These are phyloP conservation scores for Clarias fuscus DNA, from an alignment of 2,797 vertebrate genomes.

Conservation along the genomic window DNA sequence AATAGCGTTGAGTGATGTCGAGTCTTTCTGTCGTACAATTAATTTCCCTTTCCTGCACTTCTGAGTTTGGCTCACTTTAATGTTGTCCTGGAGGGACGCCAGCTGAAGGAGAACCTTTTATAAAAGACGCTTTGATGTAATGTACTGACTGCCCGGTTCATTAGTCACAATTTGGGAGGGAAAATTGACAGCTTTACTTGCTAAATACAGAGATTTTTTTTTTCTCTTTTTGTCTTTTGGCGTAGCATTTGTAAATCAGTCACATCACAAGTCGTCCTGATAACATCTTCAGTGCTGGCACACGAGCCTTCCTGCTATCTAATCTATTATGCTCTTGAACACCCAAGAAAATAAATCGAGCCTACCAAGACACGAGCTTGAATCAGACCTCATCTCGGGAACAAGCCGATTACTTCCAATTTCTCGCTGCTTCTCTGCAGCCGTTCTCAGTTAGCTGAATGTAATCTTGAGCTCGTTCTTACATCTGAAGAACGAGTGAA, in stretches of 20 bases:
- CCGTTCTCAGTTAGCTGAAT: not conserved
- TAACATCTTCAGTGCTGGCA: slow-evolving; percentile 16
- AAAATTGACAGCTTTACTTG: not conserved
- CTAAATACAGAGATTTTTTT: not conserved
- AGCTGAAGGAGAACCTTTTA: not conserved
- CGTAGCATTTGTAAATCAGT: slow-evolving; percentile 17
- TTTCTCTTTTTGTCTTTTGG: not conserved
- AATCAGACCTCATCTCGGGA: slow-evolving; percentile 16
- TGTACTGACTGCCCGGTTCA: slow-evolving; percentile 27
- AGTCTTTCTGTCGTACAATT: slow-evolving; percentile 28
- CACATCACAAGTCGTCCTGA: slow-evolving; percentile 2
- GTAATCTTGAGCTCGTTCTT: not conserved
- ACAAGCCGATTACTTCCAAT: not conserved
- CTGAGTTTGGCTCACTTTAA: slow-evolving; percentile 4
- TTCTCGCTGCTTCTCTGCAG: not conserved
- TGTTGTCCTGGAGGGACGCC: slow-evolving; percentile 15
- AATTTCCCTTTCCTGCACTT: slow-evolving; percentile 36
- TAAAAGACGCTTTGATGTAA: slow-evolving; percentile 45
- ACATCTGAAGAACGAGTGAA: slow-evolving; percentile 1
- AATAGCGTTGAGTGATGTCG: slow-evolving; percentile 14
- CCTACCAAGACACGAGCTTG: not conserved
- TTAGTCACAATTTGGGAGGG: slow-evolving; percentile 40
- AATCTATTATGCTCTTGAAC: slow-evolving; percentile 30
- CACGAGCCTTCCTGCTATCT: slow-evolving; percentile 20
- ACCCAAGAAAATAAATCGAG: slow-evolving; percentile 20